Evolutionary conservation across 2,113 vertebrate species (phyloP).

Genomic region (Sebastes fasciatus): DNA sequence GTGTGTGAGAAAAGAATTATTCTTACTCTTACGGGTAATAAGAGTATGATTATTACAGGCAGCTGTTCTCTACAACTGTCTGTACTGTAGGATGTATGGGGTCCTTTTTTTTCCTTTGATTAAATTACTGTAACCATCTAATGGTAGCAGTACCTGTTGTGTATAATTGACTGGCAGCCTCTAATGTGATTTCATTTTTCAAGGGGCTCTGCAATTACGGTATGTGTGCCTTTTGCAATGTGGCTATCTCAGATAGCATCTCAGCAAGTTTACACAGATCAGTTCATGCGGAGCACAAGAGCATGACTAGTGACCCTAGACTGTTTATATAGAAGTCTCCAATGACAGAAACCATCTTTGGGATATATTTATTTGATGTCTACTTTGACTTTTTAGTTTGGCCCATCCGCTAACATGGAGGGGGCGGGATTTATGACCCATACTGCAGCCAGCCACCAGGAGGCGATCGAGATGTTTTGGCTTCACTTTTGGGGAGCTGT

Average conservation of each 20-base stretch:
- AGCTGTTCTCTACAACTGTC: conserved; percentile 45
- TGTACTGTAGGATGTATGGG: conserved; percentile 28
- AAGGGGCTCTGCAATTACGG: conserved; percentile 52
- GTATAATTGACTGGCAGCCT: conserved; percentile 57
- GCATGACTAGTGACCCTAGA: neutral
- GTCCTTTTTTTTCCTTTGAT: conserved; percentile 44
- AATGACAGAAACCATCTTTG: too few relatives aligned
- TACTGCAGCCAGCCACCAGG: too few relatives aligned
- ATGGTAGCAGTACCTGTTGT: conserved; percentile 50
- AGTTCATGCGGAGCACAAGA: conserved; percentile 16
- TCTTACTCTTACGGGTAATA: neutral
- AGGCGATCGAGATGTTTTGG: too few relatives aligned
- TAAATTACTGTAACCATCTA: conserved; percentile 41
- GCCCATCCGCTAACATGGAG: too few relatives aligned
- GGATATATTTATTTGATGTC: too few relatives aligned
- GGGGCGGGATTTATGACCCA: too few relatives aligned
- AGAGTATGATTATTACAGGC: conserved; percentile 26
- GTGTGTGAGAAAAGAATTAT: conserved; percentile 3
- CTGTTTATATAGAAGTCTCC: too few relatives aligned
- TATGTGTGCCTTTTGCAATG: conserved; percentile 37
- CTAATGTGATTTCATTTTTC: conserved; percentile 62
- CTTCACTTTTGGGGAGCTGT: too few relatives aligned
- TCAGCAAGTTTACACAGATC: conserved; percentile 26
- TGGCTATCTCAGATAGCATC: conserved; percentile 40
- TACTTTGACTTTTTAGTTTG: too few relatives aligned